Evolutionary conservation across 2,888 invertebrate genomes (phyloP).

Genomic region (Lucinisca nassula): DNA sequence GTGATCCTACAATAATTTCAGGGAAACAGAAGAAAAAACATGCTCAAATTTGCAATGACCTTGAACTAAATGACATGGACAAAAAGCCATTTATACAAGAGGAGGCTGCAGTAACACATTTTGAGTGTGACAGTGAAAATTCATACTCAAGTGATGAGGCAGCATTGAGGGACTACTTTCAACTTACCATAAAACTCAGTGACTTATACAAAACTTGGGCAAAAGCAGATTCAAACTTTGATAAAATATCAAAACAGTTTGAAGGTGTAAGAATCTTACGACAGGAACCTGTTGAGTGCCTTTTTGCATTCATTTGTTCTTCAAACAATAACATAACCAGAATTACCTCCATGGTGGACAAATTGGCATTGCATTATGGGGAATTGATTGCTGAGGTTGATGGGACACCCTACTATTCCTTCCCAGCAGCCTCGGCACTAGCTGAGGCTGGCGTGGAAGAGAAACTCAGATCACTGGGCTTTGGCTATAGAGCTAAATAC

Average conservation of each 20-base stretch:
- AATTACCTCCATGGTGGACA: constrained; percentile 97
- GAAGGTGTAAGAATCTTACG: constrained; percentile 95
- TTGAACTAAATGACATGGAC: neutral
- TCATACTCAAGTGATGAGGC: constrained; percentile 17
- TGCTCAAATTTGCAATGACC: neutral
- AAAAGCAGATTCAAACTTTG: constrained; percentile 92
- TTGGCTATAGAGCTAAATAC: constrained; percentile 90
- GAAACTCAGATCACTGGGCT: constrained; percentile 90
- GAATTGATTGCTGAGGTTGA: constrained; percentile 91
- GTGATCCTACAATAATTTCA: neutral
- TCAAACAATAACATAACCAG: constrained; percentile 98
- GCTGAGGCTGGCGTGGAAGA: constrained; percentile 91
- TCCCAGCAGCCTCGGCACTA: constrained; percentile 91
- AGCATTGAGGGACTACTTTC: constrained; percentile 92
- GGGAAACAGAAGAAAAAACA: neutral
- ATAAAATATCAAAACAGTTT: constrained; percentile 90
- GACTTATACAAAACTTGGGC: constrained; percentile 94
- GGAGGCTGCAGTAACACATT: neutral
- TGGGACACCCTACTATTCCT: constrained; percentile 92
- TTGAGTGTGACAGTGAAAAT: neutral
- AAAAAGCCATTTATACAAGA: neutral
- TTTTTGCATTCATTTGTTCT: constrained; percentile 98
- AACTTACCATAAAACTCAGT: constrained; percentile 92
- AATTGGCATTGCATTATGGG: constrained; percentile 95
- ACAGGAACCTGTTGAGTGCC: constrained; percentile 97